These are phyloP conservation scores for Ahaetulla prasina DNA, from an alignment of 2,113 vertebrate species.

Conservation along the genomic window DNA sequence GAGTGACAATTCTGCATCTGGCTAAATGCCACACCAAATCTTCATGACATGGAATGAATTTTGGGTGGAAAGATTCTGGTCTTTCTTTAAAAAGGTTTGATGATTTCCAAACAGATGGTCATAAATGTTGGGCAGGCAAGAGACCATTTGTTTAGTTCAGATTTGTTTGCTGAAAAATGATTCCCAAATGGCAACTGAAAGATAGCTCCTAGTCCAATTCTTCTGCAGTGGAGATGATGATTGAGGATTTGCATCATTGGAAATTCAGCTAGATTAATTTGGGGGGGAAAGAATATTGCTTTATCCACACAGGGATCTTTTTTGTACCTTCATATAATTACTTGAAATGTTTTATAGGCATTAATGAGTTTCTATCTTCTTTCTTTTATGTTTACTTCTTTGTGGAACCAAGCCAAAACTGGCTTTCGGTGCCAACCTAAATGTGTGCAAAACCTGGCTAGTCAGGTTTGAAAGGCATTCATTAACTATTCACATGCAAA, in stretches of 20 bases:
- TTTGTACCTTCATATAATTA: conserved; percentile 54
- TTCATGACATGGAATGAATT: conserved; percentile 43
- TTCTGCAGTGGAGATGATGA: conserved; percentile 48
- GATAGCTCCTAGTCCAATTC: conserved; percentile 59
- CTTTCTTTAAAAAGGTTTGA: conserved; percentile 48
- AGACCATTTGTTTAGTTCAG: conserved; percentile 70
- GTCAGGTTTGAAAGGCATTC: conserved; percentile 30
- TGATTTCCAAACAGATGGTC: conserved; percentile 61
- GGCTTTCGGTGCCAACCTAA: conserved; percentile 49
- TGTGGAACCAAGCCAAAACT: conserved; percentile 50
- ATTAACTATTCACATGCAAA: conserved; percentile 39
- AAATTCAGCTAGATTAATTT: conserved; percentile 65
- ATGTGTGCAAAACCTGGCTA: conserved; percentile 49
- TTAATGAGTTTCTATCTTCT: conserved; percentile 53
- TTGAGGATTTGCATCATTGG: conserved; percentile 52
- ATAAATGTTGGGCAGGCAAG: conserved; percentile 59
- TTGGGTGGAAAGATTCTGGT: conserved; percentile 40
- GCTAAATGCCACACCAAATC: conserved; percentile 48
- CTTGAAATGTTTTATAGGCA: conserved; percentile 44
- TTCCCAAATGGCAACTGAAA: conserved; percentile 64
- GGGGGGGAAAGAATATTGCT: conserved; percentile 54
- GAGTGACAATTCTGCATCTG: conserved; percentile 37
- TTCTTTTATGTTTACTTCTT: conserved; percentile 41
- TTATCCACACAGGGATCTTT: conserved; percentile 48
- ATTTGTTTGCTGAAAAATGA: conserved; percentile 65